phyloP scores from a whole-genome alignment of 1,140 invertebrate species.

The Drosophila rhopaloa region DNA sequence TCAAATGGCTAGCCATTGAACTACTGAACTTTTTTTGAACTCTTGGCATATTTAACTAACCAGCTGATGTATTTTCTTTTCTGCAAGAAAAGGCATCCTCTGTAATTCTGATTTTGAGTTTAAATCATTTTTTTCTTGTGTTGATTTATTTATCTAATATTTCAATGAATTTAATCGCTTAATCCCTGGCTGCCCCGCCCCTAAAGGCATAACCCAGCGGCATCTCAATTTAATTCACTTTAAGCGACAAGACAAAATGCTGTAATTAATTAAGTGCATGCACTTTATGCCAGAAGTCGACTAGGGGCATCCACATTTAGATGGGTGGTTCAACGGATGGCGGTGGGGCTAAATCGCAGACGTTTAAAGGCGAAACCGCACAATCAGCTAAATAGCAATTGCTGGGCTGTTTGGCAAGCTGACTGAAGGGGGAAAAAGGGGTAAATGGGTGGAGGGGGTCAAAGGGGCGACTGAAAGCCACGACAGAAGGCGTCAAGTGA shows the following conservation, averaged over 20 bases:
- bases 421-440: background rate
- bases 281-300: conserved; percentile 53
- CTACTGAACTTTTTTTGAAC: too few relatives aligned
- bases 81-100: background rate
- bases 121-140: background rate
- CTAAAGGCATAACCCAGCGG: background rate
- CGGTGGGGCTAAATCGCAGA: conserved; percentile 21
- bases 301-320: conserved; percentile 17
- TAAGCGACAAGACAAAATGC: conserved; percentile 61
- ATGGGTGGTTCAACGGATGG: conserved; percentile 4
- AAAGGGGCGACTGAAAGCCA: conserved; percentile 6
- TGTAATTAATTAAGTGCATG: conserved; percentile 73
- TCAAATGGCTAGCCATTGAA: too few relatives aligned
- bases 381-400: conserved; percentile 76
- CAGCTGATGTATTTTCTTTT: background rate
- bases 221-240: conserved; percentile 35
- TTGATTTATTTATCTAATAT: conserved; percentile 7
- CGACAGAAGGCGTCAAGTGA: conserved; percentile 50
- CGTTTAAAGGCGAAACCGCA: conserved; percentile 68
- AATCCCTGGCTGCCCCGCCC: background rate
- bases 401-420: conserved; percentile 23
- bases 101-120: background rate
- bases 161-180: conserved; percentile 5
- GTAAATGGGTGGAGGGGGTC: background rate
- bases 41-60: too few relatives aligned